Evolutionary conservation across 2,113 vertebrate genomes (phyloP).

Genomic region (Lophochroa leadbeateri): DNA sequence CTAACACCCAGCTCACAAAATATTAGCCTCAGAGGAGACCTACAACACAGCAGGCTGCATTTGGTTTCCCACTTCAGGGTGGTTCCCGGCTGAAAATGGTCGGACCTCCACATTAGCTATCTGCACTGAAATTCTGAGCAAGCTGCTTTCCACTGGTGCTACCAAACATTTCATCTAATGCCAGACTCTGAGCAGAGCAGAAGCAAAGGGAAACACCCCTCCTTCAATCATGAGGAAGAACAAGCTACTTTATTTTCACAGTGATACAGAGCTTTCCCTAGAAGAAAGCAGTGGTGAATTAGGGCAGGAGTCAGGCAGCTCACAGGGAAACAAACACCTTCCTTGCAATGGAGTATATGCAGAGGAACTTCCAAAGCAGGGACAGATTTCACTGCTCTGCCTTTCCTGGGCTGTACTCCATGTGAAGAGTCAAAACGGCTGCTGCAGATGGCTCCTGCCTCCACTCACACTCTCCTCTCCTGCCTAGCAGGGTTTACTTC

Average conservation of each 20-base stretch:
- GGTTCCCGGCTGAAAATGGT: not conserved
- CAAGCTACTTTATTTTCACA: not conserved
- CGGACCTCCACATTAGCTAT: not conserved
- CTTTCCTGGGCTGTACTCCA: not conserved
- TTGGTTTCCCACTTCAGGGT: not conserved
- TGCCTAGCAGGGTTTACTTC: not conserved
- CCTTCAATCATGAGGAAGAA: not conserved
- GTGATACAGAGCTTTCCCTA: not conserved
- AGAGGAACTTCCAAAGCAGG: not conserved
- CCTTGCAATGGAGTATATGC: accelerated
- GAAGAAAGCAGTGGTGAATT: not conserved
- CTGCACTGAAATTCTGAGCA: not conserved
- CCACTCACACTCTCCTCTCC: not conserved
- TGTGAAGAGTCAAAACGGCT: not conserved
- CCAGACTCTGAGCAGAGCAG: not conserved
- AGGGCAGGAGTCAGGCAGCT: not conserved
- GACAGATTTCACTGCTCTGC: not conserved
- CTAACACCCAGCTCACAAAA: not conserved
- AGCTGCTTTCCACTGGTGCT: not conserved
- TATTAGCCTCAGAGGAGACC: not conserved
- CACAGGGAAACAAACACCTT: not conserved
- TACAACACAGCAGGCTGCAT: not conserved
- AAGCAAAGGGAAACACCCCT: not conserved
- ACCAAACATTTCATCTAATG: accelerated
- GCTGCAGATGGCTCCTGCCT: not conserved